Evolutionary conservation across 1,140 invertebrate species (phyloP).

Genomic region (Onthophagus taurus): DNA sequence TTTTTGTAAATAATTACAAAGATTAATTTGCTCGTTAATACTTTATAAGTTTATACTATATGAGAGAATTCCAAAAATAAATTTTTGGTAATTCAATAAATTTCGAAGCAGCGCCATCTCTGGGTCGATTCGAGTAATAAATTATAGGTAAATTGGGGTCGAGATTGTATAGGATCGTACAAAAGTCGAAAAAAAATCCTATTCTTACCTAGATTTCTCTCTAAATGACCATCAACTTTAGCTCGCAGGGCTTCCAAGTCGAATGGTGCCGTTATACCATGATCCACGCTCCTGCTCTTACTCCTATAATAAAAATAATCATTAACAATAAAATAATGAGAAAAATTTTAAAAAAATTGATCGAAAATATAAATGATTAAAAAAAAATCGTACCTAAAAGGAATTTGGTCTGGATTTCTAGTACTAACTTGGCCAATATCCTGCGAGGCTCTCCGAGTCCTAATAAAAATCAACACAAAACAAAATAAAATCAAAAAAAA

Average conservation of each 20-base stretch:
- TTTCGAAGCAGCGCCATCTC: too few relatives aligned
- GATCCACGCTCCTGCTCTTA: slow-evolving; percentile 80
- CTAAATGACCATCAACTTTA: slow-evolving; percentile 73
- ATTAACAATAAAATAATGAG: slow-evolving; percentile 3
- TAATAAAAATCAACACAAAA: slow-evolving; percentile 36
- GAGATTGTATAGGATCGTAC: too few relatives aligned
- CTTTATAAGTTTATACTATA: too few relatives aligned
- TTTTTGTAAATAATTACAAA: too few relatives aligned
- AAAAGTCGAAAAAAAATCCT: too few relatives aligned
- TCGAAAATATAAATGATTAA: neutral
- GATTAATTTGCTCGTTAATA: too few relatives aligned
- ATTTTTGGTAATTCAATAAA: too few relatives aligned
- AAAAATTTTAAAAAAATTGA: neutral
- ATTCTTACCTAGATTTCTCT: slow-evolving; percentile 48
- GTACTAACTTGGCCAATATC: slow-evolving; percentile 54
- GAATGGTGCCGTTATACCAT: slow-evolving; percentile 71
- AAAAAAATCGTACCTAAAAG: slow-evolving; percentile 10
- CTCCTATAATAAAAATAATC: slow-evolving; percentile 50
- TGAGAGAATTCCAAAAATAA: too few relatives aligned
- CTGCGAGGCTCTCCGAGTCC: slow-evolving; percentile 71
- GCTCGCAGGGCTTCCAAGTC: slow-evolving; percentile 71
- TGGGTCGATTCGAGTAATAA: too few relatives aligned
- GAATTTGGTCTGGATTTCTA: slow-evolving; percentile 30
- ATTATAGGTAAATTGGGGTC: too few relatives aligned
- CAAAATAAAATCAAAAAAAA: slow-evolving; percentile 36